A percentile compares a stretch with the other conserved stretches of the same genome.
Conservation (phyloP, 2,888 invertebrate species). For the Cephus spinipes region DNA sequence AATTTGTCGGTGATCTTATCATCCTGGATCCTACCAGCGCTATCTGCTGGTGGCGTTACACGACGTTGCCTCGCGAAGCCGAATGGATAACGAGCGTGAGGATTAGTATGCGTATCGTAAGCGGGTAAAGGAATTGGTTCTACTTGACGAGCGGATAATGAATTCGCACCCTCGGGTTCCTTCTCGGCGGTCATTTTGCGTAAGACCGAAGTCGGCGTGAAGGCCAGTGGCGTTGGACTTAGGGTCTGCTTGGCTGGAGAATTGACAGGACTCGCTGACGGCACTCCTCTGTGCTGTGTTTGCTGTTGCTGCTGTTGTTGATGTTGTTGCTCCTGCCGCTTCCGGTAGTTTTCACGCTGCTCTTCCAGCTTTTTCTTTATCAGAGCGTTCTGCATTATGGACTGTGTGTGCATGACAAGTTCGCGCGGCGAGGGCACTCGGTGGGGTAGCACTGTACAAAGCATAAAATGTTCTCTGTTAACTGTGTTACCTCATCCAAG, state of each 20-base stretch:
- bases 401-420: slow-evolving; percentile 85
- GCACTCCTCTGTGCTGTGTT: slow-evolving; percentile 47
- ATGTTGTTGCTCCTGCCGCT: slow-evolving; percentile 77
- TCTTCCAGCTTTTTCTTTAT: slow-evolving; percentile 92
- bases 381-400: slow-evolving; percentile 86
- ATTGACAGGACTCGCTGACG: slow-evolving; percentile 55
- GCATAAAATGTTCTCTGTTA: slow-evolving; percentile 23
- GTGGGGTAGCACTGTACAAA: slow-evolving; percentile 73
- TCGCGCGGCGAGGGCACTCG: slow-evolving; percentile 87
- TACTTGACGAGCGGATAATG: slow-evolving; percentile 45
- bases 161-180: slow-evolving; percentile 73
- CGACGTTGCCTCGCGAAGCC: no score
- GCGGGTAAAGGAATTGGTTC: slow-evolving; percentile 26
- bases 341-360: slow-evolving; percentile 85
- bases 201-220: slow-evolving; percentile 94
- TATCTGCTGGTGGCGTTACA: no score
- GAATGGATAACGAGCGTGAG: background rate
- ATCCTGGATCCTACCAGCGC: no score
- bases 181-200: slow-evolving; percentile 95
- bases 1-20: background rate
- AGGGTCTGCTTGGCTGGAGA: slow-evolving; percentile 69
- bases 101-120: background rate
- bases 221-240: slow-evolving; percentile 82
- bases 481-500: no score
- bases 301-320: slow-evolving; percentile 48